A percentile compares a stretch with the other conserved stretches of the same genome.
These are phyloP conservation scores for Coelogynopora nodosa DNA, from an alignment of 2,888 invertebrate genomes.

Conservation along the genomic window DNA sequence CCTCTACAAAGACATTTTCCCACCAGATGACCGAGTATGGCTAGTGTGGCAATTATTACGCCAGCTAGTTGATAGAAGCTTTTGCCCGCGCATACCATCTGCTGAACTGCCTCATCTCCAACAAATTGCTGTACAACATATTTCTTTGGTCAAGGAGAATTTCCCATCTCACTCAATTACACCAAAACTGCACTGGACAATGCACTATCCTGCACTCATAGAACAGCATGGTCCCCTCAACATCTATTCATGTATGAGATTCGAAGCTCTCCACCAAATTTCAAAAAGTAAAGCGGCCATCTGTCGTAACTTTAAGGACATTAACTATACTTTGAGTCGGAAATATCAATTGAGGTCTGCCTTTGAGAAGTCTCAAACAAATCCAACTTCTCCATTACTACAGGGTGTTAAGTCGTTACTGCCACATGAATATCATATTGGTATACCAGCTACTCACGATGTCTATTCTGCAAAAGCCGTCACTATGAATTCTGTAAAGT, in stretches of 20 bases:
- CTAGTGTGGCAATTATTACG: neutral
- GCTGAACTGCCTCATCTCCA: neutral
- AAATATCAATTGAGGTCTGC: neutral
- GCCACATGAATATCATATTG: neutral
- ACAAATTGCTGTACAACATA: neutral
- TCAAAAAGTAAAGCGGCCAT: neutral
- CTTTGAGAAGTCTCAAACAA: neutral
- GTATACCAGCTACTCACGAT: neutral
- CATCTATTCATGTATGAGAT: neutral
- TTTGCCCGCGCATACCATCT: neutral
- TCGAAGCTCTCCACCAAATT: neutral
- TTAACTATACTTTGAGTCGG: neutral
- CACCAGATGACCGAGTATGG: neutral
- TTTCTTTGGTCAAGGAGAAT: neutral
- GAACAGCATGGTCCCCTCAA: neutral
- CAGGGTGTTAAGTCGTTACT: neutral
- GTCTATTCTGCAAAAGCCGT: neutral
- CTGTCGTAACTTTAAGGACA: neutral
- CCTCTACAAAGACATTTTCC: neutral
- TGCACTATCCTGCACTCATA: neutral
- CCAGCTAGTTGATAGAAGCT: neutral
- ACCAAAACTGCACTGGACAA: neutral
- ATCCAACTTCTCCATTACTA: neutral
- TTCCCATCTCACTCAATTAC: neutral
- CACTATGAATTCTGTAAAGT: neutral